These are phyloP conservation scores for Tachuris rubrigastra DNA, from an alignment of 2,113 vertebrate genomes.

Conservation along the genomic window DNA sequence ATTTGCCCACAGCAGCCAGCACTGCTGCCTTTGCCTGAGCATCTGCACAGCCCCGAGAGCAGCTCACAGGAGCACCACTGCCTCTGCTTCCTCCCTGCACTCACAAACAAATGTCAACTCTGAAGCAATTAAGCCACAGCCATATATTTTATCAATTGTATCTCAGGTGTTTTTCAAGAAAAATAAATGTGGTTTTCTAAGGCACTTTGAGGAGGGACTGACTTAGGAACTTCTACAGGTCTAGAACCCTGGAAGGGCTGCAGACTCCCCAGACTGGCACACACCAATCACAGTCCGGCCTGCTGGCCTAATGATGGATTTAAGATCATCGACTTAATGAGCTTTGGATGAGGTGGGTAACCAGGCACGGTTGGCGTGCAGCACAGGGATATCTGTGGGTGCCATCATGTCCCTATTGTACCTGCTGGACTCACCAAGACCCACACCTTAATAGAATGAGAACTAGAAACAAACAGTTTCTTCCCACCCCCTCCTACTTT, in stretches of 20 bases:
- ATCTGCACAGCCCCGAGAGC: fast-evolving
- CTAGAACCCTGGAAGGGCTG: too few species aligned
- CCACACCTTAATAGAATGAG: not conserved
- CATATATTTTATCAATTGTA: not conserved
- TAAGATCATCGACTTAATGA: fast-evolving
- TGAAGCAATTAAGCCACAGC: not conserved
- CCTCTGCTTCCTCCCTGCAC: not conserved
- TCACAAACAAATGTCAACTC: fast-evolving
- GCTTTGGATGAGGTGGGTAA: not conserved
- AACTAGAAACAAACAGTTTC: not conserved
- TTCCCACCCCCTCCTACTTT: not conserved
- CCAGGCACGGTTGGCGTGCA: fast-evolving
- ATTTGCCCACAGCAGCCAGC: not conserved
- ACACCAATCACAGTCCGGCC: fast-evolving
- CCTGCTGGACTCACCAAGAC: not conserved
- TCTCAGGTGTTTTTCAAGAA: not conserved
- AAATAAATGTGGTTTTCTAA: not conserved
- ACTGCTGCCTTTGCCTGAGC: fast-evolving
- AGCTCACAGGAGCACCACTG: not conserved
- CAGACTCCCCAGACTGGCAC: not conserved
- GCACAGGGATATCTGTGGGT: fast-evolving
- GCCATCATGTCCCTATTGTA: not conserved
- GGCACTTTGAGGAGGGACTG: not conserved
- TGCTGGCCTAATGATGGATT: not conserved
- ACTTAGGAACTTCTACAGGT: not conserved